Percentiles rank a stretch among this genome's conserved stretches.
Evolutionary conservation across 2,888 invertebrate genomes (phyloP).

Genomic region (Tetropium fuscum): DNA sequence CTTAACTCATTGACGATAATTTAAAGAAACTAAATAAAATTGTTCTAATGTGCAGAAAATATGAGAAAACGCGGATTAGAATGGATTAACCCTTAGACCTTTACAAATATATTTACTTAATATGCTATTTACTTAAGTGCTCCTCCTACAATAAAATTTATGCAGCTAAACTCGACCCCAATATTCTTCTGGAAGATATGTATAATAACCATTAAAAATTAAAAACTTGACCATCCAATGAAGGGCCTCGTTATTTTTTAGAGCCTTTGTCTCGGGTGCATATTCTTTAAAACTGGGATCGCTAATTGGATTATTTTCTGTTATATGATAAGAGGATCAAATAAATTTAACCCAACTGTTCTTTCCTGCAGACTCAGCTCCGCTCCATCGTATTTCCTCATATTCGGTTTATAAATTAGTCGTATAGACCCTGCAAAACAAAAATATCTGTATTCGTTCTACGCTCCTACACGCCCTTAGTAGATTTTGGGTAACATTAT

Average conservation of each 20-base stretch:
- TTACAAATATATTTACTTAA: too few relatives aligned
- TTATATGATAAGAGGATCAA: conserved; percentile 21
- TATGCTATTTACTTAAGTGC: too few relatives aligned
- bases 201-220: conserved; percentile 7
- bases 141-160: background rate
- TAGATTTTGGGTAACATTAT: conserved; percentile 13
- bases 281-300: background rate
- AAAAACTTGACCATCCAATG: conserved; percentile 4
- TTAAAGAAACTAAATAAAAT: too few relatives aligned
- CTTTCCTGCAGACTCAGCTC: conserved; percentile 9
- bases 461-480: conserved; percentile 8
- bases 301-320: conserved; percentile 24
- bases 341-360: conserved; percentile 17
- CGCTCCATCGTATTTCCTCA: conserved; percentile 11
- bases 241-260: conserved; percentile 7
- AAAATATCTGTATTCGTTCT: conserved; percentile 12
- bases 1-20: too few relatives aligned
- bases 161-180: background rate
- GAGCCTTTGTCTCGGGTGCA: conserved; percentile 1
- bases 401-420: conserved; percentile 23
- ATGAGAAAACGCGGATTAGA: too few relatives aligned
- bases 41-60: too few relatives aligned
- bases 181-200: background rate
- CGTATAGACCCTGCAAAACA: conserved; percentile 6
- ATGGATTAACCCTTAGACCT: too few relatives aligned